Evolutionary conservation across 1,140 invertebrate genomes (phyloP).

Genomic region (Bombus haemorrhoidalis): DNA sequence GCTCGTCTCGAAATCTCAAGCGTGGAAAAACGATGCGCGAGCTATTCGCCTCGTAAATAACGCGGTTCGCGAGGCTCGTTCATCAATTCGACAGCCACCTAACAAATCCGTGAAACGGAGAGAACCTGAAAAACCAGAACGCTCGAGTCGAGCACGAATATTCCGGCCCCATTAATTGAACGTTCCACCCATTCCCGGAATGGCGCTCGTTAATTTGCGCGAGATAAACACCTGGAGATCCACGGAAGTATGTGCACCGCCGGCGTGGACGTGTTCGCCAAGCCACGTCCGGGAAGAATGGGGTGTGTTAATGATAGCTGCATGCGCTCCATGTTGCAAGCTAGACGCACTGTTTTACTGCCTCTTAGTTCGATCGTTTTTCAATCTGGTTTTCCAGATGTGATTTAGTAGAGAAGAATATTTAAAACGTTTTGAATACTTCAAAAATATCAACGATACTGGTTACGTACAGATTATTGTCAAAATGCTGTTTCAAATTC

Average conservation of each 20-base stretch:
- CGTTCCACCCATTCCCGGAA: conserved; percentile 30
- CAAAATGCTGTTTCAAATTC: no score
- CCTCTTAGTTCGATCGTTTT: neutral
- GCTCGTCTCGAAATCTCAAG: neutral
- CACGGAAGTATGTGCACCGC: conserved; percentile 8
- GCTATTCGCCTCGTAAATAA: conserved; percentile 16
- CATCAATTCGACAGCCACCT: conserved; percentile 17
- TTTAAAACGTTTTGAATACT: no score
- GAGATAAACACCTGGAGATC: conserved; percentile 36
- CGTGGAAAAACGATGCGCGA: neutral
- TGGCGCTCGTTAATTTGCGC: conserved; percentile 35
- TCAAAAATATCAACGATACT: no score
- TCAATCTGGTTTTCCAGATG: neutral
- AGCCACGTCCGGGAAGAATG: conserved; percentile 22
- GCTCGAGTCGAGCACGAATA: neutral
- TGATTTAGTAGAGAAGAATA: no score
- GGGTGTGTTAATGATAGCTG: conserved; percentile 24
- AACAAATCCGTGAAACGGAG: conserved; percentile 21
- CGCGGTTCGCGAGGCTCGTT: neutral
- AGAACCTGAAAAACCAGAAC: conserved; percentile 45
- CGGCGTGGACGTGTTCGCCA: conserved; percentile 21
- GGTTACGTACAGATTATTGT: no score
- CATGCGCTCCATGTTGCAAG: neutral
- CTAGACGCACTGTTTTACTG: neutral
- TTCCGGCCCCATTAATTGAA: conserved; percentile 31